Conservation (phyloP, 2,113 vertebrate genomes). For the Pandion haliaetus region DNA sequence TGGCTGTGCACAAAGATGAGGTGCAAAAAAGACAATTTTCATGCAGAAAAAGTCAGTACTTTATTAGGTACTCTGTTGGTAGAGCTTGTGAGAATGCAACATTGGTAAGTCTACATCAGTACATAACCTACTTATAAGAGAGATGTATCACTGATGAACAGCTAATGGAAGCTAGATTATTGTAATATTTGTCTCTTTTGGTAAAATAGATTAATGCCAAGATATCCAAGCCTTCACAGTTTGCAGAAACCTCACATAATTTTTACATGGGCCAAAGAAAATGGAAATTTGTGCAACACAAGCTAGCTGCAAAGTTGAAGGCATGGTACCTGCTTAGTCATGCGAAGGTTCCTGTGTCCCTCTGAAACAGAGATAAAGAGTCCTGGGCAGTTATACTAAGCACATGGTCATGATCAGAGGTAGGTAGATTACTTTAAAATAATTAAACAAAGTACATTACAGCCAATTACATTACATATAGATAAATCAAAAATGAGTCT, state of each 20-base stretch:
- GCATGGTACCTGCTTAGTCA: constrained; percentile 91
- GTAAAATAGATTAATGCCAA: constrained; percentile 31
- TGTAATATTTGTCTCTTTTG: constrained; percentile 50
- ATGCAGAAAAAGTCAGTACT: constrained; percentile 26
- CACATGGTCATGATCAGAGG: constrained; percentile 15
- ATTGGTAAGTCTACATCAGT: neutral
- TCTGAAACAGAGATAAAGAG: constrained; percentile 94
- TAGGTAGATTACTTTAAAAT: constrained; percentile 24
- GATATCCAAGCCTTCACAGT: constrained; percentile 71
- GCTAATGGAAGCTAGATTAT: neutral
- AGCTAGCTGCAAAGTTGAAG: constrained; percentile 72
- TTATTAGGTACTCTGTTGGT: neutral
- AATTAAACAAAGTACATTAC: constrained; percentile 33
- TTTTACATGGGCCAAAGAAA: constrained; percentile 63
- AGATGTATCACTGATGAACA: neutral
- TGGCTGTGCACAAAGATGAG: neutral
- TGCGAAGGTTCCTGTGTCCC: constrained; percentile 91
- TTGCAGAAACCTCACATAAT: constrained; percentile 65
- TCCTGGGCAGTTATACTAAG: constrained; percentile 68
- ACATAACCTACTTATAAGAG: neutral
- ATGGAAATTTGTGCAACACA: constrained; percentile 52
- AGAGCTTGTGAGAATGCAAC: constrained; percentile 46
- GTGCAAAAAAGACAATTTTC: neutral
- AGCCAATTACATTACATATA: constrained; percentile 36
- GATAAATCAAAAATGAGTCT: neutral